Evolutionary conservation across 2,888 invertebrate species (phyloP).

Genomic region (Sclerodermus sp.): DNA sequence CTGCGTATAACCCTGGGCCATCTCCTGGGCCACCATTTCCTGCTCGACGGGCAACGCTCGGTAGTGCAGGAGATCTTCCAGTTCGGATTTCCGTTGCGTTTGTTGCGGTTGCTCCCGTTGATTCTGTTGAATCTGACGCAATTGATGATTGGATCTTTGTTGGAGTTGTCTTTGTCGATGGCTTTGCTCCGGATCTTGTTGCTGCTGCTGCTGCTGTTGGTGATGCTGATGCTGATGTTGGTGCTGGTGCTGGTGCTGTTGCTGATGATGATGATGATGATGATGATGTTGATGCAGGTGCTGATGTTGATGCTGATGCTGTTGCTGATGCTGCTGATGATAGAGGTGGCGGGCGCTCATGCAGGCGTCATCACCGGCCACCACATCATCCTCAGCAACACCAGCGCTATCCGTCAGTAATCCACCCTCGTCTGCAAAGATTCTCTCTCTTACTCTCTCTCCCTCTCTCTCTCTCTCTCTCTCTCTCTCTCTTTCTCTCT

Average conservation of each 20-base stretch:
- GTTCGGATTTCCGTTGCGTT: slow-evolving; percentile 19
- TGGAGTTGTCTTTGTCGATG: slow-evolving; percentile 15
- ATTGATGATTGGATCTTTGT: slow-evolving; percentile 3
- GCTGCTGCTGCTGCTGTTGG: slow-evolving; percentile 13
- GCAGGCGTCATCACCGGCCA: slow-evolving; percentile 28
- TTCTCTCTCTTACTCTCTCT: not conserved
- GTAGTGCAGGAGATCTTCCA: slow-evolving; percentile 31
- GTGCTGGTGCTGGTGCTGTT: slow-evolving; percentile 2
- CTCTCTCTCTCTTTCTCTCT: no score
- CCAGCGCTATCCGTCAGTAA: slow-evolving; percentile 35
- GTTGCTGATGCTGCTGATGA: slow-evolving; percentile 9
- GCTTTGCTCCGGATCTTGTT: slow-evolving; percentile 16
- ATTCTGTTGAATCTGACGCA: not conserved
- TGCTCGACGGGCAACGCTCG: slow-evolving; percentile 22
- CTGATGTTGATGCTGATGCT: slow-evolving; percentile 15
- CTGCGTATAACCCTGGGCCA: slow-evolving; percentile 49
- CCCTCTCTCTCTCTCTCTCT: no score
- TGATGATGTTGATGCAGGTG: slow-evolving; percentile 9
- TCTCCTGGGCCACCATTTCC: slow-evolving; percentile 50
- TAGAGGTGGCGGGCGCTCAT: slow-evolving; percentile 19
- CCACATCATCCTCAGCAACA: slow-evolving; percentile 28
- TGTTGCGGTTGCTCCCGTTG: slow-evolving; percentile 13
- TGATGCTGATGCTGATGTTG: slow-evolving; percentile 18
- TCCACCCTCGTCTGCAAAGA: slow-evolving; percentile 33
- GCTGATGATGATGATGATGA: slow-evolving; percentile 2